Evolutionary conservation across 2,113 vertebrate species (phyloP).

Genomic region (Acinonyx jubatus): DNA sequence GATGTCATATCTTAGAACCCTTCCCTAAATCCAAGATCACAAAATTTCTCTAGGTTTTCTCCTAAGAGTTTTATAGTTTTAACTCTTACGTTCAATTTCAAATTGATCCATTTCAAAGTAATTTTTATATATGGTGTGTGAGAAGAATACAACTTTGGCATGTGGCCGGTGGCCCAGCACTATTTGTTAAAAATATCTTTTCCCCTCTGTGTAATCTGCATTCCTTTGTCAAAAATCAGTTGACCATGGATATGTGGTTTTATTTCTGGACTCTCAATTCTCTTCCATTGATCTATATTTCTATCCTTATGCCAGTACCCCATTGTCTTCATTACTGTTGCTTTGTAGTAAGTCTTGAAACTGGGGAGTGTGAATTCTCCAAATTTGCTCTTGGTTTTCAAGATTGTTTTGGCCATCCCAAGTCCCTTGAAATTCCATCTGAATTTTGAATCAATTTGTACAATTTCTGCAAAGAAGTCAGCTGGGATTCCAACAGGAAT

Average conservation of each 20-base stretch:
- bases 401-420: background rate
- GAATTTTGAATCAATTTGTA: background rate
- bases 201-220: background rate
- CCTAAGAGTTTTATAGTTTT: background rate
- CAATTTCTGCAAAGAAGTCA: background rate
- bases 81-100: background rate
- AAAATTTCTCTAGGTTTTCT: background rate
- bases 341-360: background rate
- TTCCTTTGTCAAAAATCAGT: background rate
- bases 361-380: background rate
- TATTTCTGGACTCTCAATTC: background rate
- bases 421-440: background rate
- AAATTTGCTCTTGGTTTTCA: too few relatives aligned
- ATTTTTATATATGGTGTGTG: background rate
- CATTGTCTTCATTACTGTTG: background rate
- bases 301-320: background rate
- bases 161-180: background rate
- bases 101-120: background rate
- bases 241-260: background rate
- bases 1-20: background rate
- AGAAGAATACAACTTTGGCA: background rate
- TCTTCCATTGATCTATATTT: background rate
- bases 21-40: background rate
- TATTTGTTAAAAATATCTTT: background rate
- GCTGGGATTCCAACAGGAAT: background rate